Evolutionary conservation across 37 sponge, comb jelly and placozoan species (phyloP).

Genomic region (Haliclona indistincta): DNA sequence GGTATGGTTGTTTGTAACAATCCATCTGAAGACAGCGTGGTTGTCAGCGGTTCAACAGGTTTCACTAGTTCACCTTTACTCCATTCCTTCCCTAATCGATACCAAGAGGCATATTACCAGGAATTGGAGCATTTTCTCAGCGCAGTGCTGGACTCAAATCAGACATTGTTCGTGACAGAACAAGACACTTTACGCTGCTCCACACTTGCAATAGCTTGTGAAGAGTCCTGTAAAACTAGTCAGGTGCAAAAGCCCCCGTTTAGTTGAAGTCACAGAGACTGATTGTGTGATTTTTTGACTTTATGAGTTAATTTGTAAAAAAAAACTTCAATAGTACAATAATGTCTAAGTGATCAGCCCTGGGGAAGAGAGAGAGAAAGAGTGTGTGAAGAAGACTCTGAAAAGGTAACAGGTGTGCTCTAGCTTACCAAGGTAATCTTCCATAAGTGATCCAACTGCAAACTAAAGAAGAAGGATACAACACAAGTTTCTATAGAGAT

Average conservation of each 20-base stretch:
- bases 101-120: slow-evolving; percentile 26
- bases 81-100: slow-evolving; percentile 81
- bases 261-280: no score
- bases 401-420: no score
- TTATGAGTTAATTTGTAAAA: no score
- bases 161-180: slow-evolving; percentile 13
- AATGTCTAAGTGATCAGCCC: no score
- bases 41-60: slow-evolving; percentile 3
- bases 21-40: slow-evolving; percentile 21
- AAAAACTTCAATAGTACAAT: no score
- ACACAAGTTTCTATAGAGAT: neutral
- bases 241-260: no score
- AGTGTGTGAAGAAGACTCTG: no score
- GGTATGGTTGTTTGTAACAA: slow-evolving; percentile 71
- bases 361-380: no score
- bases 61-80: slow-evolving; percentile 2
- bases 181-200: slow-evolving; percentile 36
- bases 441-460: slow-evolving; percentile 97
- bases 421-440: slow-evolving; percentile 94
- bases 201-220: slow-evolving; percentile 61
- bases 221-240: no score
- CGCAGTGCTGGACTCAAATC: slow-evolving; percentile 37
- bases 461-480: slow-evolving; percentile 54
- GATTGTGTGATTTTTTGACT: no score
- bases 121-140: slow-evolving; percentile 30